These are phyloP conservation scores for Oscheius sp. DNA, from an alignment of 1,140 invertebrate species.

Conservation along the genomic window DNA sequence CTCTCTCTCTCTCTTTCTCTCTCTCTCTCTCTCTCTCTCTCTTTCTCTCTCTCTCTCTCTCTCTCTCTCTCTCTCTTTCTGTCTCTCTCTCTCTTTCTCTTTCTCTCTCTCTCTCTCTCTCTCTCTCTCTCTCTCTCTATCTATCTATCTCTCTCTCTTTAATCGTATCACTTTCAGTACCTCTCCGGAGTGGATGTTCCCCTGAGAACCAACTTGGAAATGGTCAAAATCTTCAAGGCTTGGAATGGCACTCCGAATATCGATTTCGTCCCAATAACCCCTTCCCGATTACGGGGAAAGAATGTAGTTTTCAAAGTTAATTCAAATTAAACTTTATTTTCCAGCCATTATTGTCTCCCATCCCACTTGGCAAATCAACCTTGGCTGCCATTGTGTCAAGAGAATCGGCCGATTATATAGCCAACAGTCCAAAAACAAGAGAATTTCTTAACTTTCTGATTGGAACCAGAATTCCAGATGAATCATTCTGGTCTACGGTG, in stretches of 20 bases:
- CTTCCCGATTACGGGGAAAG: conserved; percentile 3
- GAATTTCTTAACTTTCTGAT: conserved; percentile 29
- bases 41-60: too few species aligned
- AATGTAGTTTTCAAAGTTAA: neutral
- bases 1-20: too few species aligned
- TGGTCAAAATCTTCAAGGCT: conserved; percentile 39
- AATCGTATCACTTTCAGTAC: conserved; percentile 27
- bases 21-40: too few species aligned
- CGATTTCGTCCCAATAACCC: neutral
- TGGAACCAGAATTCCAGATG: conserved; percentile 14
- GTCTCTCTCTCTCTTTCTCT: too few species aligned
- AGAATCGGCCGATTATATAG: conserved; percentile 37
- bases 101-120: too few species aligned
- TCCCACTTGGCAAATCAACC: conserved; percentile 33
- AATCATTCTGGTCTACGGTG: conserved; percentile 31
- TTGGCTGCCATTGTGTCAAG: conserved; percentile 35
- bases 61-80: too few species aligned
- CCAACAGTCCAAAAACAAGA: conserved; percentile 1
- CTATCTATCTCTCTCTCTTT: too few species aligned
- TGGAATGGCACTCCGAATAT: conserved; percentile 25
- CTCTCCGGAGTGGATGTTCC: conserved; percentile 37
- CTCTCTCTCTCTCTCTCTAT: too few species aligned
- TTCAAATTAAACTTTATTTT: conserved; percentile 24
- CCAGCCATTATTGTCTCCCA: conserved; percentile 6
- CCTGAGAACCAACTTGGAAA: conserved; percentile 42